Base-by-base conservation (phyloP, 2,888 invertebrate genomes). In the Trissolcus brochymenae region DNA sequence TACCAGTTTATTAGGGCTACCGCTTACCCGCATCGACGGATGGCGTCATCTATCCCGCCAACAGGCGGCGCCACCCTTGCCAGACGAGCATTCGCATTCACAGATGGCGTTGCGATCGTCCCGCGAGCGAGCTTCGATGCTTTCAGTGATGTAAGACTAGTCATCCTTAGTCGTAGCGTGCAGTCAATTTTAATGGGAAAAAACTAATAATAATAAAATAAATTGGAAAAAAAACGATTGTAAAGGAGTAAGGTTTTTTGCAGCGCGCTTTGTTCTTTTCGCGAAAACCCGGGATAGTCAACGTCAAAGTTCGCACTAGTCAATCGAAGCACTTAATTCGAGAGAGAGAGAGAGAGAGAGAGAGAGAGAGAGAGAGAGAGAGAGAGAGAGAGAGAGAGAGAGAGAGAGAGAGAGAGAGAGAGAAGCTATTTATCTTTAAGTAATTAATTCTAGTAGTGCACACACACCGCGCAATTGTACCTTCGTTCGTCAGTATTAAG, bases 61-160 rank as follows among this genome's bases (percentile, higher is more conserved):
- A 16, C 13, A 19, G 50, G 29, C 35, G 66, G 51, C 66, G 51
- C 51, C 50, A 51, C 50, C 40, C 14, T n/a, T 53, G 40, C 16
- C 19, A 13, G 40, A 19, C 57, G 55, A 41, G 51, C 51, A 51
- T 25, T 17, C 17, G 53, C 43, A 29, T 54, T 41, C 50, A 21
- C 25, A 59, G 59, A 59, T 16, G 46, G 46, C 46, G 61, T 51
- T 53, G 53, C 54, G 54, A 6, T 54, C 25, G 53, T 6, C 54
- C 29, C 50, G 56, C 21, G 57, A 46, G 46, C 50, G 41, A 67
- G 55, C 65, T 50, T 55, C 56, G 59, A 57, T 76, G 74, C 82
- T 82, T 35, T 81, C 83, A 84, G 85, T 84, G 84, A 84, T 83
- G 83, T 81, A 82, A 84, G 84, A 81, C 86, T 87, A 87, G 86